Conservation (phyloP, 2,113 vertebrate species). For the Seriola rivoliana region DNA sequence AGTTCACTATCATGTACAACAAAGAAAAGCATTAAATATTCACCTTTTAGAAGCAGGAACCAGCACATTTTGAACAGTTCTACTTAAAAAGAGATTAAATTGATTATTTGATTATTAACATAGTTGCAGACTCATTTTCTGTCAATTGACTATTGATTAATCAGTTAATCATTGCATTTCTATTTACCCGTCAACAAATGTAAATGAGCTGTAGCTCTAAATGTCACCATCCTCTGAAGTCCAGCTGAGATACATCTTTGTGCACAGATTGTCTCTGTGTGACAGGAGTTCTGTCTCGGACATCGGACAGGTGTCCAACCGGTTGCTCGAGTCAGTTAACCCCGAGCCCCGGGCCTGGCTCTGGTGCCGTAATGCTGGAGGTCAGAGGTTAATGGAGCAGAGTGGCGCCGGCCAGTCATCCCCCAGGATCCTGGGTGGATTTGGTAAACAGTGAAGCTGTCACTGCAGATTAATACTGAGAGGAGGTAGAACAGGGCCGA, state of each 20-base stretch:
- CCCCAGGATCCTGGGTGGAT: constrained; percentile 83
- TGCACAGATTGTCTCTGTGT: constrained; percentile 52
- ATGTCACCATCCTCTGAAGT: background rate
- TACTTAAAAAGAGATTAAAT: background rate
- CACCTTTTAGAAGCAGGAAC: background rate
- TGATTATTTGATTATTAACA: background rate
- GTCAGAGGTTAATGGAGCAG: constrained; percentile 88
- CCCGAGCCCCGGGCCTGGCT: constrained; percentile 71
- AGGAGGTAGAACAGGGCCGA: constrained; percentile 70
- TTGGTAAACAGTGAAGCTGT: constrained; percentile 88
- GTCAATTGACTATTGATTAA: background rate
- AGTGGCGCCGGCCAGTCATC: constrained; percentile 82
- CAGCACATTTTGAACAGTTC: background rate
- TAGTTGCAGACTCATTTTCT: background rate
- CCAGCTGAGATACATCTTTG: constrained; percentile 46
- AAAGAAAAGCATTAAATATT: background rate
- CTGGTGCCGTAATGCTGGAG: constrained; percentile 71
- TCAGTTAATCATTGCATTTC: background rate
- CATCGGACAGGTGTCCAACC: constrained; percentile 81
- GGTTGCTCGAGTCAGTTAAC: constrained; percentile 60
- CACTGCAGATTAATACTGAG: constrained; percentile 87
- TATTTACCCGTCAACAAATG: background rate
- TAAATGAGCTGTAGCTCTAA: background rate
- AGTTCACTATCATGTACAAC: background rate
- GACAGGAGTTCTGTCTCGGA: constrained; percentile 52